phyloP scores from a whole-genome alignment of 2,888 invertebrate species.

The Chrysolina americana region DNA sequence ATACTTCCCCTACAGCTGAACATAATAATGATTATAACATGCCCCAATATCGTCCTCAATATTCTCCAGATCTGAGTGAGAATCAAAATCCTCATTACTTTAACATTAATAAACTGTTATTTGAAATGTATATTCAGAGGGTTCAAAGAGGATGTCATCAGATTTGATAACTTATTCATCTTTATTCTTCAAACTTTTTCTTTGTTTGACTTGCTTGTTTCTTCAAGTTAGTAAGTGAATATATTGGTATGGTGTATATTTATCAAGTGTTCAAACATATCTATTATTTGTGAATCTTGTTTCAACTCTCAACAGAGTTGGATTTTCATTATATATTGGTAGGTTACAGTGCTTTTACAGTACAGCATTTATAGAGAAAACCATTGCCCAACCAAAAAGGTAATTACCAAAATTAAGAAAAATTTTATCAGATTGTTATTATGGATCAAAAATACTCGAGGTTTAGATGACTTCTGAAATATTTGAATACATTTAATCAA shows the following conservation, averaged over 20 bases:
- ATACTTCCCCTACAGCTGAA: constrained; percentile 64
- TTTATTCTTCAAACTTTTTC: constrained; percentile 3
- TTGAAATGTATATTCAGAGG: constrained; percentile 87
- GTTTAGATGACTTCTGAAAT: no score
- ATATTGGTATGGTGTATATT: not conserved
- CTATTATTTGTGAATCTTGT: no score
- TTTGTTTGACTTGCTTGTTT: constrained; percentile 4
- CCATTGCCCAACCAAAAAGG: no score
- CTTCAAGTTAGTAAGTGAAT: constrained; percentile 2
- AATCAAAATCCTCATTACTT: constrained; percentile 89
- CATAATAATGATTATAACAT: constrained; percentile 63
- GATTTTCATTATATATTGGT: no score
- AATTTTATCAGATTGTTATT: no score
- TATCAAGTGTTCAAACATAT: not conserved
- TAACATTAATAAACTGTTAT: constrained; percentile 87
- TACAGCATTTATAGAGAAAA: no score
- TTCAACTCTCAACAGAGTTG: no score
- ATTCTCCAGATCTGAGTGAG: constrained; percentile 84
- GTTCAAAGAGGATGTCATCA: constrained; percentile 74
- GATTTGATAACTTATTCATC: constrained; percentile 36
- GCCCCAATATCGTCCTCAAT: constrained; percentile 81
- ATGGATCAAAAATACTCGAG: no score
- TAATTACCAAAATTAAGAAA: no score
- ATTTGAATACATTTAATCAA: no score
- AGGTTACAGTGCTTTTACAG: no score